These are phyloP conservation scores for Novumbra hubbsi DNA, from an alignment of 2,797 vertebrate genomes.

Conservation along the genomic window DNA sequence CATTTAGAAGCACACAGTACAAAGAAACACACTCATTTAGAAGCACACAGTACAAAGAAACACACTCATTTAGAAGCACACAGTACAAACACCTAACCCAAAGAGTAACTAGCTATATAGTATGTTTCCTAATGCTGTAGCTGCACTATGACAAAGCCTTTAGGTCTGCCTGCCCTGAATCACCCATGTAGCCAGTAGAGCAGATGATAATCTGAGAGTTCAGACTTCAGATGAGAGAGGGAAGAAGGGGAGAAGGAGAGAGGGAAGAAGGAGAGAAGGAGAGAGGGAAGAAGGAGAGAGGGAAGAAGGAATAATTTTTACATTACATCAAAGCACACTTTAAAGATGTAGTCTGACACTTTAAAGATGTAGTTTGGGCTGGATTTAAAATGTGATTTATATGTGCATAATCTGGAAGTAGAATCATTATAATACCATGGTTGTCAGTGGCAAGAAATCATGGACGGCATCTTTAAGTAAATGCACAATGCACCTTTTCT, in stretches of 20 bases:
- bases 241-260: background rate
- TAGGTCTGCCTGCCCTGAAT: constrained; percentile 12
- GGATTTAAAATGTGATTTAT: too few relatives aligned
- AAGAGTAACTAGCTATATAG: background rate
- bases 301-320: background rate
- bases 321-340: too few relatives aligned
- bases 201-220: constrained; percentile 29
- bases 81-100: background rate
- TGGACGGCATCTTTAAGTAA: too few relatives aligned
- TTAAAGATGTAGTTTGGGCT: too few relatives aligned
- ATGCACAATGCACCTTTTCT: too few relatives aligned
- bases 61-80: background rate
- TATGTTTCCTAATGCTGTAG: background rate
- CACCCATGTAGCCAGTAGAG: constrained; percentile 25
- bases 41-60: background rate
- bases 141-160: background rate
- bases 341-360: too few relatives aligned
- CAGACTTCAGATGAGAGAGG: background rate
- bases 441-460: too few relatives aligned
- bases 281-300: constrained; percentile 1
- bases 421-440: too few relatives aligned
- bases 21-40: background rate
- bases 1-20: background rate
- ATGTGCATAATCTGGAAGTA: too few relatives aligned
- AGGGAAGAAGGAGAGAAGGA: background rate